These are phyloP conservation scores for Halesus radiatus DNA, from an alignment of 1,140 invertebrate genomes.

Conservation along the genomic window DNA sequence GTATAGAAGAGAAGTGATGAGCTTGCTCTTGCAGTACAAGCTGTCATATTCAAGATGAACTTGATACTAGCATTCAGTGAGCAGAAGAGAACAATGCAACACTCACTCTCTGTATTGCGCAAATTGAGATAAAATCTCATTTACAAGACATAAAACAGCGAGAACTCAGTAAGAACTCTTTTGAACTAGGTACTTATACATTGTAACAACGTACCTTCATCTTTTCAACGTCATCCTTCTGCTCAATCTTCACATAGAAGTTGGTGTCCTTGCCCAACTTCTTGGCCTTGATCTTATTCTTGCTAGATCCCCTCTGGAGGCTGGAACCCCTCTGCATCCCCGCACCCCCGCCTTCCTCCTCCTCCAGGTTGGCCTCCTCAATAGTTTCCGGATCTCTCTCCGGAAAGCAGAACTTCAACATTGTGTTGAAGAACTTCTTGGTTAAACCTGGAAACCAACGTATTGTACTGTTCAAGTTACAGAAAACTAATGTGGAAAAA, in stretches of 20 bases:
- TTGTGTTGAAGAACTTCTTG: slow-evolving; percentile 97
- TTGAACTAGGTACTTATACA: too few species aligned
- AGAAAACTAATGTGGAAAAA: too few species aligned
- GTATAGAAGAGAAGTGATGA: too few species aligned
- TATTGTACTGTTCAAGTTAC: too few species aligned
- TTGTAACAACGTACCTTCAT: slow-evolving; percentile 82
- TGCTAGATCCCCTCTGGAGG: slow-evolving; percentile 64
- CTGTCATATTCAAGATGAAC: too few species aligned
- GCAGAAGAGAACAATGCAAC: too few species aligned
- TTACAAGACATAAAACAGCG: too few species aligned
- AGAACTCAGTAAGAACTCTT: too few species aligned
- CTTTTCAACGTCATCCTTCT: slow-evolving; percentile 96
- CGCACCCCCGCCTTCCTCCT: slow-evolving; percentile 65
- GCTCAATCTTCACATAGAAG: slow-evolving; percentile 89
- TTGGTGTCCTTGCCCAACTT: slow-evolving; percentile 83
- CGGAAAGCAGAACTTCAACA: slow-evolving; percentile 99
- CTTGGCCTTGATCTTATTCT: slow-evolving; percentile 69
- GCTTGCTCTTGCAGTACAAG: too few species aligned
- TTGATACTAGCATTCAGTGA: too few species aligned
- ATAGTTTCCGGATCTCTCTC: slow-evolving; percentile 90
- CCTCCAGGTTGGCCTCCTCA: slow-evolving; percentile 76
- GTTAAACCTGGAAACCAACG: slow-evolving; percentile 79
- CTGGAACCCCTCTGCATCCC: slow-evolving; percentile 52
- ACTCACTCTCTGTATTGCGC: too few species aligned
- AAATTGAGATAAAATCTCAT: too few species aligned